A percentile compares a stretch with the other conserved stretches of the same genome.
phyloP scores from a whole-genome alignment of 2,888 invertebrate species.

The Nomada ferruginata region DNA sequence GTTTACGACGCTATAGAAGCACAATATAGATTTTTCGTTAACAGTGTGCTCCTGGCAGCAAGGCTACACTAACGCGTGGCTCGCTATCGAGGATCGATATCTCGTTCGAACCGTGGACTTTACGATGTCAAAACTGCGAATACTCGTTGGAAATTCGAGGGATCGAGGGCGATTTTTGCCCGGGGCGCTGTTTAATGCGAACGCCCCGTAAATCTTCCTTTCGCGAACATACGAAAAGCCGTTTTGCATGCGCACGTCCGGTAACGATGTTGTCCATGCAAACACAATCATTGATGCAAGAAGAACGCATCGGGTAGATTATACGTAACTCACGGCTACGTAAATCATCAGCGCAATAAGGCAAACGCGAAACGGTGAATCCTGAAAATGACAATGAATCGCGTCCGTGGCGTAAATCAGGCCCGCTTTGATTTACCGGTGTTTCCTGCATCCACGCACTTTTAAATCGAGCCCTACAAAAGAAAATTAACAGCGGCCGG shows the following conservation, averaged over 20 bases:
- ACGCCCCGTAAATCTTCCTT: conserved; percentile 60
- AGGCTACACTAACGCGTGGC: conserved; percentile 10
- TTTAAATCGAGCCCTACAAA: not conserved
- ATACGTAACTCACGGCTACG: conserved; percentile 52
- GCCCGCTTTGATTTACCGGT: conserved; percentile 22
- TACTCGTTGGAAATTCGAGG: conserved; percentile 45
- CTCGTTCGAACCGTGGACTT: conserved; percentile 33
- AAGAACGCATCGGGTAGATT: conserved; percentile 69
- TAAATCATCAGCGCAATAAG: conserved; percentile 58
- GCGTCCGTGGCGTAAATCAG: conserved; percentile 47
- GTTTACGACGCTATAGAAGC: not conserved
- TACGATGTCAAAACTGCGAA: conserved; percentile 28
- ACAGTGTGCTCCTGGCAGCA: not conserved
- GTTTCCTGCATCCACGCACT: not conserved
- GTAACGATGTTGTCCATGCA: conserved; percentile 64
- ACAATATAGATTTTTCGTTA: not conserved
- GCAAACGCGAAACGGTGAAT: conserved; percentile 24
- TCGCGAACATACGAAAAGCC: conserved; percentile 47
- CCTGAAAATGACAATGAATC: conserved; percentile 60
- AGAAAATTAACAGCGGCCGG: conserved; percentile 13
- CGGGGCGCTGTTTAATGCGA: conserved; percentile 47
- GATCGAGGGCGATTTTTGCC: conserved; percentile 46
- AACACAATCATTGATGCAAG: conserved; percentile 67
- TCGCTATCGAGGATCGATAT: conserved; percentile 55
- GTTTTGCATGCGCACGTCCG: conserved; percentile 54